Percentiles rank a stretch among this genome's conserved stretches.
These are phyloP conservation scores for Pemphredon lugubris DNA, from an alignment of 2,888 invertebrate genomes.

Conservation along the genomic window DNA sequence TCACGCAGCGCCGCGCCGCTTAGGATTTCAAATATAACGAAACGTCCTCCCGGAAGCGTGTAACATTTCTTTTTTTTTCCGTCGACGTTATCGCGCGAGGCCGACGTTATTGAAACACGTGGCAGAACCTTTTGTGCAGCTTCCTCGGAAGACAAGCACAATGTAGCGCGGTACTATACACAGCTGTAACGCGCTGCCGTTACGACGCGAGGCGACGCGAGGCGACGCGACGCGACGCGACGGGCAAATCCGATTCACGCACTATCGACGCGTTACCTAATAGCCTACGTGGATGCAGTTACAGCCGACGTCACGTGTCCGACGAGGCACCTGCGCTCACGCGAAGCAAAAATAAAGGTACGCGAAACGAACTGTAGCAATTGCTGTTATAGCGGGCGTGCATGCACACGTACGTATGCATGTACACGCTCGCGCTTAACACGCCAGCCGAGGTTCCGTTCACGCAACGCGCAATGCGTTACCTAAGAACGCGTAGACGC, in stretches of 20 bases:
- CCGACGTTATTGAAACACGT: slow-evolving; percentile 4
- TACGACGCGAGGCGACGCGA: no score
- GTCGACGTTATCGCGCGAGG: neutral
- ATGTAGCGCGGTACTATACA: slow-evolving; percentile 31
- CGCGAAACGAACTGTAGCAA: slow-evolving; percentile 56
- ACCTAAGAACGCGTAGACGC: slow-evolving; percentile 67
- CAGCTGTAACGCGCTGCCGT: no score
- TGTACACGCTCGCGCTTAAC: neutral
- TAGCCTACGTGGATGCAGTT: slow-evolving; percentile 74
- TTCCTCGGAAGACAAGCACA: slow-evolving; percentile 14
- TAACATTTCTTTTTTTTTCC: slow-evolving; percentile 2
- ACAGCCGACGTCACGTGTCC: slow-evolving; percentile 68
- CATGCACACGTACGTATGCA: slow-evolving; percentile 1
- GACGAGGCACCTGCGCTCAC: slow-evolving; percentile 59
- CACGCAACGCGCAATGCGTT: slow-evolving; percentile 68
- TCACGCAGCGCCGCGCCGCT: no score
- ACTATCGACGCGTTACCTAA: slow-evolving; percentile 71
- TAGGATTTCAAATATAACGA: no score
- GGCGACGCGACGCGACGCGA: slow-evolving; percentile 17
- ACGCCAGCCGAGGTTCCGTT: slow-evolving; percentile 44
- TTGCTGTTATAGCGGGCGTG: slow-evolving; percentile 32
- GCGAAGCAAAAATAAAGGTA: slow-evolving; percentile 64
- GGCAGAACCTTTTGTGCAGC: slow-evolving; percentile 24
- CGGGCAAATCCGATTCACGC: slow-evolving; percentile 62
- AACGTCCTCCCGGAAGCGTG: slow-evolving; percentile 9